Evolutionary conservation across 2,797 vertebrate genomes (phyloP), one percentile per base, ranked within the genome.

Genomic region (Euphonia xanthogaster): DNA sequence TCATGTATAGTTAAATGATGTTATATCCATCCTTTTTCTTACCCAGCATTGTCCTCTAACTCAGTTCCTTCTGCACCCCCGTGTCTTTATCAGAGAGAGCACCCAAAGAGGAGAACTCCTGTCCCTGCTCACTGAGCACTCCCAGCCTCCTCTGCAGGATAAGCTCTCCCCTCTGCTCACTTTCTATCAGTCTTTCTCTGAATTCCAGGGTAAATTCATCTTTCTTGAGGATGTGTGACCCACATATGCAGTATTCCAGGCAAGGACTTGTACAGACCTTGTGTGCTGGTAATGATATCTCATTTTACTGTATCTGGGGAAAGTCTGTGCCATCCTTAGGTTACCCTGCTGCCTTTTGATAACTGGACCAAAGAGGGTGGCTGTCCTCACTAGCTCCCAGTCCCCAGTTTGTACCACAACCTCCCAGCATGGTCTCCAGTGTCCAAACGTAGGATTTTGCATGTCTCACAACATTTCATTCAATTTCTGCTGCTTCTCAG

Each of bases 161-260:
- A 47, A 92, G 3, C 30, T 94, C 65, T 91, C 65, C 35, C 10
- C 78, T 84, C 35, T 21, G 12, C 35, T 70, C 70, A 48, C 28
- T 54, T 85, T 70, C 78, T 63, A 45, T 75, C 25, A 28, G 47
- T 84, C 77, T 79, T 79, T 54, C 60, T 51, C 40, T 33, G 16
- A 44, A 10, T 62, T 90, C 19, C 63, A 73, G 78, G 55, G 48
- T 33, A n/a, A 94, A 90, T 73, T 67, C 9, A 85, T 79, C 37
- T 78, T 88, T 92, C 66, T 65, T 80, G 33, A 77, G 31, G 28
- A 80, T 63, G 37, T 79, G 67, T 94, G 92, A 93, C 85, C 85
- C 63, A 86, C 54, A 93, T 83, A 74, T 5, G n/a, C 45, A 47
- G 30, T 39, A 77, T 86, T 90, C n/a, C 24, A 84, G 79, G 45